phyloP scores from a whole-genome alignment of 2,888 invertebrate species.

The Eilema sororculum region DNA sequence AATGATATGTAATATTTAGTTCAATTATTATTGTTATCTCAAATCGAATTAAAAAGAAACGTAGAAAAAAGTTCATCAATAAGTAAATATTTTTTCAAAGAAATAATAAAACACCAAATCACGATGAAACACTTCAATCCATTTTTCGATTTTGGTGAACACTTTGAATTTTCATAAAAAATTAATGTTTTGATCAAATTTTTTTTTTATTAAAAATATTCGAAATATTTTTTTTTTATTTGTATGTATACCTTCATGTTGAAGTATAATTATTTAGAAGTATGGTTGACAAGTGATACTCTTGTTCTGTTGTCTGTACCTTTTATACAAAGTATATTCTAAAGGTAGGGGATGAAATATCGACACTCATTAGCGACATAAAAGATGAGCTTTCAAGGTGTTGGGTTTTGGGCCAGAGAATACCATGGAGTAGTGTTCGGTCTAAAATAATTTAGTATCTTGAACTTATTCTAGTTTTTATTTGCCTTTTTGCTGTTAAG shows the following conservation, averaged over 20 bases:
- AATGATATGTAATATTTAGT: background rate
- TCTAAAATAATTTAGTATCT: background rate
- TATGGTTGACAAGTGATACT: constrained; percentile 53
- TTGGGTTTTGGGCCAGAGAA: constrained; percentile 51
- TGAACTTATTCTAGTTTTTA: background rate
- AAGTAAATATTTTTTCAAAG: background rate
- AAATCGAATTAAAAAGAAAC: no score
- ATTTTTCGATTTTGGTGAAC: background rate
- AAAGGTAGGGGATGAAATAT: constrained; percentile 79
- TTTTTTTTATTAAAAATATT: background rate
- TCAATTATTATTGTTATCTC: background rate
- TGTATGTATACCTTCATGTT: constrained; percentile 52
- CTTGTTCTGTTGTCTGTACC: constrained; percentile 46
- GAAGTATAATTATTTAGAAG: constrained; percentile 30
- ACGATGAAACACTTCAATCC: background rate
- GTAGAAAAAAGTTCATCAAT: no score
- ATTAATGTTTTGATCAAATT: background rate
- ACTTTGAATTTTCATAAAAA: background rate
- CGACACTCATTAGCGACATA: constrained; percentile 70
- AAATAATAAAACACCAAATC: background rate
- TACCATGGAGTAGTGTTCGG: constrained; percentile 54
- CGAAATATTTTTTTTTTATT: background rate
- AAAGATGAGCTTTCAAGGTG: constrained; percentile 78
- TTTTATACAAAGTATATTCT: constrained; percentile 69
- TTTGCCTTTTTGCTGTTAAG: no score